Evolutionary conservation across 2,113 vertebrate genomes (phyloP), one percentile per base, ranked within the genome.

Genomic region (Petromus typicus): DNA sequence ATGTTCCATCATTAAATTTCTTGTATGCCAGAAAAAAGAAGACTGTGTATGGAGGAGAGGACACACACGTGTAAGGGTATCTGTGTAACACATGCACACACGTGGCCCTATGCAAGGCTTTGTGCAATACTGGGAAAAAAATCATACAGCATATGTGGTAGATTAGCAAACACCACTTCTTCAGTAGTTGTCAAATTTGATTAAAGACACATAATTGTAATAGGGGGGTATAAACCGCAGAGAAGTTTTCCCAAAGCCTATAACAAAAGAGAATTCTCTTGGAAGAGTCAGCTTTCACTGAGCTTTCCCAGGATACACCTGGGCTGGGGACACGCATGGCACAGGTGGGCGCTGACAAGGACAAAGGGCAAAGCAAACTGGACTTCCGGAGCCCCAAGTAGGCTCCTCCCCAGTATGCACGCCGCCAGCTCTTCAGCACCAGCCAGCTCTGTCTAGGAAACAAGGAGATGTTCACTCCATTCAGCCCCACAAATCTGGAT

Each of bases 201-300:
- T 82, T 13, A 51, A 75, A 91, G 94, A 67, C 48, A 87, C 78
- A 90, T 48, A 45, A 73, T 3, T 54, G 56, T 84, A n/a, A 86
- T 84, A 64, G 71, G 25, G 80, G 92, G 14, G 63, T 90, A 63
- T 27, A 61, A 69, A 61, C 57, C 14, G 63, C 0, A 40, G 30
- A 43, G 83, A 91, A 18, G 37, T 16, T 71, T 20, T n/a, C n/a
- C n/a, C 3, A 80, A 76, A 93, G 18, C 7, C 23, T 25, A 5
- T 27, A 20, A n/a, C 45, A 57, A 82, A 57, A 79, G 45, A n/a
- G 48, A 79, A 73, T n/a, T 13, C 32, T 57, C 56, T 86, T 51
- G 48, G 66, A 67, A 48, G 32, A 6, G n/a, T 34, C 34, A 30
- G 66, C 32, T 59, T 12, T 37, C 23, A 37, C 2, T 22, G 40